phyloP scores from a whole-genome alignment of 2,797 vertebrate genomes.

The Poecilia picta region DNA sequence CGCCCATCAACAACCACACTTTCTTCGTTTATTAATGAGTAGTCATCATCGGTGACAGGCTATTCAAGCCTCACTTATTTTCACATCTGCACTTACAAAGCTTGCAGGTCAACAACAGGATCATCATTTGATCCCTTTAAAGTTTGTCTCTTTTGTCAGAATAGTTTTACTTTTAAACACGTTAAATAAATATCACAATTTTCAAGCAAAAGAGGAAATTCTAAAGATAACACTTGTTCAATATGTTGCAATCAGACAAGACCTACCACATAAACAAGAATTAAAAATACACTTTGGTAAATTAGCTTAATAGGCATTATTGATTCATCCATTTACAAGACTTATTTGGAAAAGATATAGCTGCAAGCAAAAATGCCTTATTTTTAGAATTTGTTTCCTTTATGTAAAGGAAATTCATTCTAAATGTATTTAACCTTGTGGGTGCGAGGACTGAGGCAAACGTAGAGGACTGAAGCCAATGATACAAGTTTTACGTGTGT shows the following conservation, averaged over 20 bases:
- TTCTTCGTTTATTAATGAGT: not conserved
- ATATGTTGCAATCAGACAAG: not conserved
- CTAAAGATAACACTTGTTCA: not conserved
- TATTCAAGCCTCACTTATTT: not conserved
- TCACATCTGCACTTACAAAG: not conserved
- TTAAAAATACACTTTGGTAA: not conserved
- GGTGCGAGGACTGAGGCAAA: no score
- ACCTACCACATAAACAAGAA: not conserved
- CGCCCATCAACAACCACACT: not conserved
- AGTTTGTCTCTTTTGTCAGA: not conserved
- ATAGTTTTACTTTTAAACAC: not conserved
- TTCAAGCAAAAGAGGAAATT: not conserved
- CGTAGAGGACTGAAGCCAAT: no score
- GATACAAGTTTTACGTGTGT: no score
- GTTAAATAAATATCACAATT: not conserved
- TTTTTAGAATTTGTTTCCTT: no score
- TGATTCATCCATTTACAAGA: not conserved
- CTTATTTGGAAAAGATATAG: not conserved
- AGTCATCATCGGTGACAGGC: not conserved
- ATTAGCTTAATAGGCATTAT: not conserved
- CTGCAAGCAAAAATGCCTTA: not conserved
- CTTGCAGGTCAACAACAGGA: not conserved
- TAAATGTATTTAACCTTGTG: no score
- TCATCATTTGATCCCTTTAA: not conserved
- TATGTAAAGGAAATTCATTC: no score